Conservation (phyloP, 2,113 vertebrate genomes). For the Sebastes fasciatus region DNA sequence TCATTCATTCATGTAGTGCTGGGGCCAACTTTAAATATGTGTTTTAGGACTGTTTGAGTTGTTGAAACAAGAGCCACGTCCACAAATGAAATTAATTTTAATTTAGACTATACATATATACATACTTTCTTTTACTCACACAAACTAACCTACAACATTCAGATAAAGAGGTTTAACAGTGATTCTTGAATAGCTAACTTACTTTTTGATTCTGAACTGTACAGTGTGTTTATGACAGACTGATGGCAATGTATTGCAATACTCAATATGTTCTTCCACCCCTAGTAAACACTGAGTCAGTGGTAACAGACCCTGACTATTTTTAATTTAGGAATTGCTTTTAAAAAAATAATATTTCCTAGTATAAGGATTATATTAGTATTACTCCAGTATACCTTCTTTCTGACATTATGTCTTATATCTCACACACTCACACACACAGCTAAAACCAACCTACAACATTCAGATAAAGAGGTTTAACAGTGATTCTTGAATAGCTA, state of each 20-base stretch:
- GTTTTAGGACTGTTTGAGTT: background rate
- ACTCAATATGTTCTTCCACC: too few relatives aligned
- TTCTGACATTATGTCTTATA: background rate
- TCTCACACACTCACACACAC: background rate
- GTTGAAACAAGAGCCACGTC: constrained; percentile 75
- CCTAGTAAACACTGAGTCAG: too few relatives aligned
- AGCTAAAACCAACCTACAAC: background rate
- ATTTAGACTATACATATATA: too few relatives aligned
- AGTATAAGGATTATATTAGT: too few relatives aligned
- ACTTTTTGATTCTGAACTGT: background rate
- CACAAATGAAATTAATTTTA: constrained; percentile 27
- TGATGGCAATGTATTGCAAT: background rate
- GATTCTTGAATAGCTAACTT: background rate
- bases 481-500: background rate
- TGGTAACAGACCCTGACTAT: too few relatives aligned
- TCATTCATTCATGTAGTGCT: background rate
- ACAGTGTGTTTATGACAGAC: background rate
- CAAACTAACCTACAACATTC: background rate
- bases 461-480: background rate
- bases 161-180: background rate
- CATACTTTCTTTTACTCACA: too few relatives aligned
- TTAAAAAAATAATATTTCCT: too few relatives aligned
- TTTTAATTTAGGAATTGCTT: background rate
- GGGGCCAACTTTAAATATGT: background rate
- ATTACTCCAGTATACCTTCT: background rate